Conservation (phyloP, 2,113 vertebrate genomes). For the Thalassoma bifasciatum region DNA sequence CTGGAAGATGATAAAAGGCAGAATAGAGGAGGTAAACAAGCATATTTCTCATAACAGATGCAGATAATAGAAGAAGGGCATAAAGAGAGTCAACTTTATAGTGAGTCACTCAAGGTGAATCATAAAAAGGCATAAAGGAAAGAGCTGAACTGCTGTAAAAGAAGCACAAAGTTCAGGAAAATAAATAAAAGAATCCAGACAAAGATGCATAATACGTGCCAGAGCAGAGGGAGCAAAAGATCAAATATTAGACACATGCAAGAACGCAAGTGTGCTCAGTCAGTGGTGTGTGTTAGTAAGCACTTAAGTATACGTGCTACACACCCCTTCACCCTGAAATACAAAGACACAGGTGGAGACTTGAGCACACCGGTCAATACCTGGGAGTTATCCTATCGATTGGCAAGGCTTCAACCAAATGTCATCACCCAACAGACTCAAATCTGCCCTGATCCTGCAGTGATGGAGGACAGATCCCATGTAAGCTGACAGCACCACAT, state of each 20-base stretch:
- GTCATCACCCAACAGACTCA: conserved; percentile 64
- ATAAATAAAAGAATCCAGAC: conserved; percentile 35
- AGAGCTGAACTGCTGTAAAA: conserved; percentile 40
- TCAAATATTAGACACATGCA: conserved; percentile 34
- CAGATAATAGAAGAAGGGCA: conserved; percentile 40
- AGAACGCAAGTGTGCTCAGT: not conserved
- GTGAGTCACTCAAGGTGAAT: conserved; percentile 42
- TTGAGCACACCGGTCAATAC: conserved; percentile 68
- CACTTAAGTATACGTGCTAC: conserved; percentile 5
- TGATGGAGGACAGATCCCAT: conserved; percentile 30
- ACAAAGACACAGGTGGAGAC: conserved; percentile 54
- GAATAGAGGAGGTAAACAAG: conserved; percentile 22
- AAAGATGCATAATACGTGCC: conserved; percentile 16
- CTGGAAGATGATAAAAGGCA: conserved; percentile 26
- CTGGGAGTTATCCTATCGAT: conserved; percentile 66
- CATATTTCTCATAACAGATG: conserved; percentile 38
- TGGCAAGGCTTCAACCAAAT: conserved; percentile 61
- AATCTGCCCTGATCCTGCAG: conserved; percentile 47
- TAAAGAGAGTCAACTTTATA: conserved; percentile 34
- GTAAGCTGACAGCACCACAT: conserved; percentile 10
- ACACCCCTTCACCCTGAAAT: conserved; percentile 36
- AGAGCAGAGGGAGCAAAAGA: conserved; percentile 15
- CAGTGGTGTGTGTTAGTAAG: not conserved
- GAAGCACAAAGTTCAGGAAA: conserved; percentile 23
- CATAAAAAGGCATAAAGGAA: conserved; percentile 16